Evolutionary conservation across 2,888 invertebrate genomes (phyloP), one percentile per base, ranked within the genome.

Genomic region (Poecilus cupreus): DNA sequence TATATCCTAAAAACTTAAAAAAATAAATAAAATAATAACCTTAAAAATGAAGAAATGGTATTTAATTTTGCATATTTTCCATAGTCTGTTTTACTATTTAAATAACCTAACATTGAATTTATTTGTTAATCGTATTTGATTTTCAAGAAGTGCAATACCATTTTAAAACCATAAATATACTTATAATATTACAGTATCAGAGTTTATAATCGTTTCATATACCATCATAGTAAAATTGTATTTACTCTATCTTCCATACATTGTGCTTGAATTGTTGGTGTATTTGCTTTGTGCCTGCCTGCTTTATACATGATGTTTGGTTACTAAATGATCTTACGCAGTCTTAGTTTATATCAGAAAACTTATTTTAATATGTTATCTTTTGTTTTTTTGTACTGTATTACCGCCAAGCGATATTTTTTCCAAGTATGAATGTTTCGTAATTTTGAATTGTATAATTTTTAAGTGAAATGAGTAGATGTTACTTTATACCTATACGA

Each of bases 381-480:
- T 37, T 60, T 68, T 68, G 64, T 68, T 46, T 57, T 46, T 57
- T 70, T 70, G 70, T 70, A 72, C 72, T 72, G 11, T 72, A 68
- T 22, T 46, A 46, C 16, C 49, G 72, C 43, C 22, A 72, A 72
- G 72, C 72, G 72, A 72, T 72, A 72, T 72, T 72, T 72, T 72
- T 72, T 72, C 72, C 46, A 49, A 72, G 24, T 22, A 39, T n/a
- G 8, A 11, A 26, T n/a, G n/a, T n/a, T n/a, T n/a, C n/a, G n/a
- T n/a, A n/a, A n/a, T n/a, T n/a, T n/a, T n/a, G n/a, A n/a, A n/a
- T n/a, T n/a, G n/a, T n/a, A n/a, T n/a, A n/a, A n/a, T n/a, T n/a
- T n/a, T 32, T 32, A 32, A 8, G 5, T 32, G 26, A 26, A 26
- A 26, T 26, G 5, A 26, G 5, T 26, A 26, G 26, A 64, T 57